phyloP scores from a whole-genome alignment of 2,113 vertebrate genomes.

The Xiphophorus hellerii region DNA sequence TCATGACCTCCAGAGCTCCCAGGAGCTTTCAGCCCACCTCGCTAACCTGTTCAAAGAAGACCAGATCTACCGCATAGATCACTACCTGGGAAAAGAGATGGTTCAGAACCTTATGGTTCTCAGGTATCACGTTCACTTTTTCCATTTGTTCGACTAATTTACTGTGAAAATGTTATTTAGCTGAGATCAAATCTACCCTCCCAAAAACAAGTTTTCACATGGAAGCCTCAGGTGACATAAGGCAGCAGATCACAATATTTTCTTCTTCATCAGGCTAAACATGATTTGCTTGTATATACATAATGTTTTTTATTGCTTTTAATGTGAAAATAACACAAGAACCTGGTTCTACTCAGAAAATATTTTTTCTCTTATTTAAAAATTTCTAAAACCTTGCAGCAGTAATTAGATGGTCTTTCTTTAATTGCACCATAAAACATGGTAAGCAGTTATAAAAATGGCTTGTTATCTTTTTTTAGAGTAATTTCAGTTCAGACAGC shows the following conservation, averaged over 20 bases:
- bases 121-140: slow-evolving; percentile 72
- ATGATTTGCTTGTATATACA: background rate
- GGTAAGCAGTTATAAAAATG: background rate
- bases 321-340: background rate
- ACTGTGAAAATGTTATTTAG: background rate
- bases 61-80: slow-evolving; percentile 92
- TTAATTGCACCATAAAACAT: background rate
- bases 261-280: background rate
- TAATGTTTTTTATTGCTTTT: background rate
- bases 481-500: no score
- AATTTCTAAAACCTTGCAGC: background rate
- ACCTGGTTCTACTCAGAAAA: no score
- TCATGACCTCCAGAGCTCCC: slow-evolving; percentile 87
- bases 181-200: background rate
- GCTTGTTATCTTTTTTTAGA: background rate
- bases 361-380: no score
- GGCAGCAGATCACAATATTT: background rate
- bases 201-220: background rate
- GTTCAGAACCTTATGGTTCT: slow-evolving; percentile 95
- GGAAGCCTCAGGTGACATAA: background rate
- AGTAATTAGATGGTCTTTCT: background rate
- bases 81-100: slow-evolving; percentile 94
- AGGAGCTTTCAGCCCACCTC: slow-evolving; percentile 87
- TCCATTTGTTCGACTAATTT: background rate
- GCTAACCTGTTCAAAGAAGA: slow-evolving; percentile 84